Base-by-base conservation (phyloP, 2,797 vertebrate genomes). In the Cirrhinus molitorella region DNA sequence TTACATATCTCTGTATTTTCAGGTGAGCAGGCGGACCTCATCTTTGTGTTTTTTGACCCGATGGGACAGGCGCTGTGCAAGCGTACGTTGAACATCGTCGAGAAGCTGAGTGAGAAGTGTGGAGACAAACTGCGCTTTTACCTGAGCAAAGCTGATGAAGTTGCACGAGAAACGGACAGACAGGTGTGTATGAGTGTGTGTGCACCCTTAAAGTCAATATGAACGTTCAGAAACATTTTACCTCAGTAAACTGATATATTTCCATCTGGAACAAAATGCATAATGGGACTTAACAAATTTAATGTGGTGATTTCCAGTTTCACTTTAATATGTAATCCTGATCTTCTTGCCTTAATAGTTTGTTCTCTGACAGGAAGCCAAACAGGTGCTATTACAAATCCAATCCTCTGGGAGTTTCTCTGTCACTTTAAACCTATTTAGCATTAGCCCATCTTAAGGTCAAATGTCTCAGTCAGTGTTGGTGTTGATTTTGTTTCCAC, bases 21-120 rank as follows among this genome's bases (percentile, higher is more conserved):
- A 96, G 95, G 95, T 71, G 93, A 95, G 85, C 95, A 95, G 87
- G 90, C 94, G 0, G 95, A 96, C 89, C 88, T 96, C 88, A 85
- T 96, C 79, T 95, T 96, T 53, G 95, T 96, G 75, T 96, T 95
- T 88, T 96, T 96, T 28, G 95, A 96, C 89, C 95, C 95, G 0
- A 96, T 96, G 95, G 95, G 95, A 28, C 95, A 96, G 92, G 95
- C 95, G 0, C 91, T 96, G 87, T 96, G 95, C 91, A 96, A 96
- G 84, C 94, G 95, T 28, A 96, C 95, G 0, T 92, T 96, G 75
- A 94, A 95, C 93, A 96, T 96, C 0, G 95, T 96, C 81, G 95
- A 96, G 91, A 93, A 93, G 79, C 91, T 96, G 88, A 96, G 92
- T 34, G 94, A 96, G 86, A 94, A 91, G 76, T 94, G 93, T 55